Conservation (phyloP, 2,888 invertebrate species). For the Neoascia interrupta region DNA sequence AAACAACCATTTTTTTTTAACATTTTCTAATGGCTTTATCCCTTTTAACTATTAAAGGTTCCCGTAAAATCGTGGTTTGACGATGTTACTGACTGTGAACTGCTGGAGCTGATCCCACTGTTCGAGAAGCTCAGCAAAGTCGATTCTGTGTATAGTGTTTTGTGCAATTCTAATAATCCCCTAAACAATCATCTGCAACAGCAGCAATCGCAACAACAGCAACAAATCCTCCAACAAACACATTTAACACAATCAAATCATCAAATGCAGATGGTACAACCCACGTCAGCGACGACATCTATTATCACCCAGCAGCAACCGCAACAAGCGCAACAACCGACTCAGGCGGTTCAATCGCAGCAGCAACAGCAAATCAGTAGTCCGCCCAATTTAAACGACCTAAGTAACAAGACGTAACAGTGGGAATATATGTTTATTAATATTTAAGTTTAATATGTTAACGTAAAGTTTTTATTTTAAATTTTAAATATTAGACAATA, state of each 20-base stretch:
- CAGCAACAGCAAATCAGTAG: conserved; percentile 74
- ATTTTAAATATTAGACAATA: conserved; percentile 2
- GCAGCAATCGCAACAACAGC: conserved; percentile 72
- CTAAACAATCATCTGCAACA: conserved; percentile 77
- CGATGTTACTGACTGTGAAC: conserved; percentile 98
- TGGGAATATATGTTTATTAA: conserved; percentile 80
- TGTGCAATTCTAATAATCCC: conserved; percentile 95
- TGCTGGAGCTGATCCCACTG: conserved; percentile 97
- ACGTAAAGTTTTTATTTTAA: conserved; percentile 35
- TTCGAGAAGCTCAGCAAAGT: conserved; percentile 98
- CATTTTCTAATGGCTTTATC: no score
- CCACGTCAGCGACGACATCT: conserved; percentile 77
- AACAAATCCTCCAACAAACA: conserved; percentile 72
- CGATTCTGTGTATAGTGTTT: conserved; percentile 97
- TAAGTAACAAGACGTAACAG: conserved; percentile 80
- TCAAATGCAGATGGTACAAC: conserved; percentile 70
- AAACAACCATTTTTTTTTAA: no score
- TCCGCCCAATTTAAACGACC: conserved; percentile 80
- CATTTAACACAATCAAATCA: conserved; percentile 72
- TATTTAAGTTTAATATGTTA: conserved; percentile 75
- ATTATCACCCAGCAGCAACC: conserved; percentile 76
- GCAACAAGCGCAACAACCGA: conserved; percentile 71
- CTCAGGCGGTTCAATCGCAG: conserved; percentile 72
- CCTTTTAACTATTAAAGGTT: conserved; percentile 84
- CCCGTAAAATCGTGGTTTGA: conserved; percentile 99